Conservation (phyloP, 2,797 vertebrate species). For the Phataginus tetradactyla region DNA sequence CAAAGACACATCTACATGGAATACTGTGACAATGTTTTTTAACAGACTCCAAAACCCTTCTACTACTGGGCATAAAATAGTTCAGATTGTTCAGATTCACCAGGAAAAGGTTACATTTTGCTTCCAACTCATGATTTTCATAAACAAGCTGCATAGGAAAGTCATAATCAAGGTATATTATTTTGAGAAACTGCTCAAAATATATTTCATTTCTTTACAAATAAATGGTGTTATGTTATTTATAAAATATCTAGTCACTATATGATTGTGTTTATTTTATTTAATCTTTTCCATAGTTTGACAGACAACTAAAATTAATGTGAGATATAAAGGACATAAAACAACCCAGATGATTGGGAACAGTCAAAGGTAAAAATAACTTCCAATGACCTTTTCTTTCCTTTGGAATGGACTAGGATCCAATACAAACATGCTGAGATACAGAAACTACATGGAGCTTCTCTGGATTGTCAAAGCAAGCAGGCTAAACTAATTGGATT, state of each 20-base stretch:
- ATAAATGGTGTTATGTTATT: background rate
- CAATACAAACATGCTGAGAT: conserved; percentile 60
- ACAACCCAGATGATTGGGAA: conserved; percentile 76
- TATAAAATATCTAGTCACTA: background rate
- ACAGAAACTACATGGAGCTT: background rate
- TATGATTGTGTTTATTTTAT: background rate
- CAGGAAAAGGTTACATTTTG: background rate
- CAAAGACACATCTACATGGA: background rate
- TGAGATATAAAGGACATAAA: conserved; percentile 66
- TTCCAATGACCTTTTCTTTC: conserved; percentile 75
- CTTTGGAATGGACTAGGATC: conserved; percentile 66
- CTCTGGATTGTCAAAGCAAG: background rate
- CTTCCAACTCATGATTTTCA: background rate
- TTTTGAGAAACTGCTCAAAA: conserved; percentile 14
- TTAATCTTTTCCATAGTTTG: background rate
- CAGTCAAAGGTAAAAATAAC: conserved; percentile 77
- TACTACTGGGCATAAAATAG: background rate
- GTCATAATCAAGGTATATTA: background rate
- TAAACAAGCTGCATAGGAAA: background rate
- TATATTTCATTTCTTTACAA: conserved; percentile 19
- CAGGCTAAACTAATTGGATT: background rate
- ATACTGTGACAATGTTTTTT: background rate
- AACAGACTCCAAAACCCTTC: background rate
- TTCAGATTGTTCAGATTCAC: background rate
- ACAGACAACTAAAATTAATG: background rate